Evolutionary conservation across 2,113 vertebrate species (phyloP).

Genomic region (Boulengeromyrus knoepffleri): DNA sequence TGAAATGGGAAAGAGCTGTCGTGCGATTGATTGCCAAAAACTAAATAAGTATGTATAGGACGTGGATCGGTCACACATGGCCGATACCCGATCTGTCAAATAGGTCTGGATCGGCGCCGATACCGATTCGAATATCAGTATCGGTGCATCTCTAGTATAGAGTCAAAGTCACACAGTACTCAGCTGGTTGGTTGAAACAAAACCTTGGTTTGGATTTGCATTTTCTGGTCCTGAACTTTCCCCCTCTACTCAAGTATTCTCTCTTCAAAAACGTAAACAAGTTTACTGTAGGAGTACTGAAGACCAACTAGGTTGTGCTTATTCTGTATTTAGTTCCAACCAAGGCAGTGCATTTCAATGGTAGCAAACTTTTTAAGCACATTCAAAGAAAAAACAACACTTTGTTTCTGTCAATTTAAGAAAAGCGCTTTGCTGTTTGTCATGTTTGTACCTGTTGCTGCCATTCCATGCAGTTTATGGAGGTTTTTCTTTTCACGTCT

Average conservation of each 20-base stretch:
- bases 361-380: neutral
- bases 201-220: too few relatives aligned
- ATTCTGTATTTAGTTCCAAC: neutral
- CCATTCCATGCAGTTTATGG: neutral
- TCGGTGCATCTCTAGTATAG: too few relatives aligned
- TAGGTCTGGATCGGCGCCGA: too few relatives aligned
- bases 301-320: neutral
- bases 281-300: neutral
- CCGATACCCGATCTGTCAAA: too few relatives aligned
- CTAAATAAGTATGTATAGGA: too few relatives aligned
- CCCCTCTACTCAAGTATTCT: neutral
- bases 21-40: too few relatives aligned
- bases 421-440: neutral
- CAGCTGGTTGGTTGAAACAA: too few relatives aligned
- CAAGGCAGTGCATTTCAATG: neutral
- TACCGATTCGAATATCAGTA: too few relatives aligned
- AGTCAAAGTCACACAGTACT: too few relatives aligned
- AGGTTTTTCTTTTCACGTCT: neutral
- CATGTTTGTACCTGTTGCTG: neutral
- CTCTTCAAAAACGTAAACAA: neutral
- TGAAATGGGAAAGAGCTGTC: too few relatives aligned
- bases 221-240: too few relatives aligned
- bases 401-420: neutral
- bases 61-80: too few relatives aligned
- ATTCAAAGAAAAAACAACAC: neutral